Conservation (phyloP, 2,888 invertebrate genomes). For the Mythimna lalbum region DNA sequence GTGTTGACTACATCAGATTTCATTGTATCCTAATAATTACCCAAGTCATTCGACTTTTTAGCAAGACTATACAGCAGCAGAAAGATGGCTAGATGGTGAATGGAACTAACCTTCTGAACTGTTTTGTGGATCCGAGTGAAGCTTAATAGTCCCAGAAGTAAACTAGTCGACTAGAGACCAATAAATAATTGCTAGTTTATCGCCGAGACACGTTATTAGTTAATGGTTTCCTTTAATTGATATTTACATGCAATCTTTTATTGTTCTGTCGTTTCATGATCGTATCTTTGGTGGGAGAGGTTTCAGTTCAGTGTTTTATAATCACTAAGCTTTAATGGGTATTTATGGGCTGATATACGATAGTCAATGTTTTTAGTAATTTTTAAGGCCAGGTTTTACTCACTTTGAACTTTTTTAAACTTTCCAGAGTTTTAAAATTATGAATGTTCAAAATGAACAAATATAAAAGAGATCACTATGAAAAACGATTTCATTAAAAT, state of each 20-base stretch:
- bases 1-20: too few species aligned
- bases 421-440: too few species aligned
- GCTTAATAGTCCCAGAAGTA: slow-evolving; percentile 34
- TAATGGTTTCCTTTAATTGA: slow-evolving; percentile 42
- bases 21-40: too few species aligned
- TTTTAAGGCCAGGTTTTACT: too few species aligned
- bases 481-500: too few species aligned
- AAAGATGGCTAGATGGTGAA: too few species aligned
- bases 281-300: slow-evolving; percentile 5
- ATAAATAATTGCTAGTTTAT: slow-evolving; percentile 44
- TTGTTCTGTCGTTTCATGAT: slow-evolving; percentile 21
- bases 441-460: too few species aligned
- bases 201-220: slow-evolving; percentile 23
- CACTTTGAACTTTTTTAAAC: too few species aligned
- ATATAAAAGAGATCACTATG: too few species aligned
- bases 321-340: slow-evolving; percentile 6
- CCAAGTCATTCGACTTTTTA: too few species aligned
- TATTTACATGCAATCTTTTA: slow-evolving; percentile 53
- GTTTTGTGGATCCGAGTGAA: not conserved
- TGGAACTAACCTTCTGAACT: not conserved
- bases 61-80: too few species aligned
- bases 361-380: too few species aligned
- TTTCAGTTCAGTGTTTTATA: not conserved
- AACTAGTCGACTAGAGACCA: slow-evolving; percentile 19
- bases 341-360: slow-evolving; percentile 14